Conservation (phyloP, 2,888 invertebrate species). For the Terebella lapidaria region DNA sequence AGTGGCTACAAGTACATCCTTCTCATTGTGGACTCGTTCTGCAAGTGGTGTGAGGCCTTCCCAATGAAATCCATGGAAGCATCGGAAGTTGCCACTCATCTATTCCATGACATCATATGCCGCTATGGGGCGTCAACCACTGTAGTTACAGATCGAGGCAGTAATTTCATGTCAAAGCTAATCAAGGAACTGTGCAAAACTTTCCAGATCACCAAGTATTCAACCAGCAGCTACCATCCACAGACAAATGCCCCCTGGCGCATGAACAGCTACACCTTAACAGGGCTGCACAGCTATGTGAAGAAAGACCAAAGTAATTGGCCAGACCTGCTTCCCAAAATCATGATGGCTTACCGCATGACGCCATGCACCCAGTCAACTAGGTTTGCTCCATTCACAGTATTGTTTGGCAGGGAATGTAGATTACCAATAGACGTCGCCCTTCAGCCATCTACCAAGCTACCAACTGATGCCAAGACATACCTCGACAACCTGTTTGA, state of each 20-base stretch:
- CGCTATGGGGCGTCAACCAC: constrained; percentile 3
- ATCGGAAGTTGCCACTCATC: neutral
- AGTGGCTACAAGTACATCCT: constrained; percentile 22
- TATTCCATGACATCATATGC: constrained; percentile 4
- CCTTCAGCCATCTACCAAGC: neutral
- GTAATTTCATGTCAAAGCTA: constrained; percentile 3
- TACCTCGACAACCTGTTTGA: neutral
- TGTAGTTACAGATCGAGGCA: neutral
- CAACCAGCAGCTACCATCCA: constrained; percentile 6
- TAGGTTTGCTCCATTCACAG: neutral
- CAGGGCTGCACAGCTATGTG: neutral
- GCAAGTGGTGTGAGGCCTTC: constrained; percentile 24
- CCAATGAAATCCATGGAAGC: constrained; percentile 10
- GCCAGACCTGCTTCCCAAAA: neutral
- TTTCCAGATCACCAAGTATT: constrained; percentile 1
- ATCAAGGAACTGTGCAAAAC: constrained; percentile 2
- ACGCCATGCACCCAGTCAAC: neutral
- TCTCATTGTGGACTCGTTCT: constrained; percentile 19
- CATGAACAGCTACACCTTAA: neutral
- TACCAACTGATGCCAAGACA: neutral
- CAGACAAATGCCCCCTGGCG: neutral
- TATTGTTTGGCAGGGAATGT: constrained; percentile 4
- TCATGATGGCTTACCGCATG: constrained; percentile 2
- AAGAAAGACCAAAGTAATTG: constrained; percentile 3
- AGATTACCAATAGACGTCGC: neutral